Evolutionary conservation across 1,140 invertebrate species (phyloP).

Genomic region (Plodia interpunctella): DNA sequence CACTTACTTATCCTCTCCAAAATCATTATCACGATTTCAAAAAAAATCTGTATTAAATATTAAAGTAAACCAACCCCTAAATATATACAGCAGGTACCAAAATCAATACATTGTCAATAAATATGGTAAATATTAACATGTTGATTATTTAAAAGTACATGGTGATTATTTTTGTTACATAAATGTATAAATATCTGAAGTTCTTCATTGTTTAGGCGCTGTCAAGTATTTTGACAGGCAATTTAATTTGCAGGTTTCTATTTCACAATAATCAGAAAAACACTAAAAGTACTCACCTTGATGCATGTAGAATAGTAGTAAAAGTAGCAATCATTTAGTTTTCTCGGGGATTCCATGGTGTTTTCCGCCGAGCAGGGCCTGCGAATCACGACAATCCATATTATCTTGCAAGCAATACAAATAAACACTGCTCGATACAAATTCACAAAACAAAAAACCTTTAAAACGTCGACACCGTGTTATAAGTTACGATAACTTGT

Average conservation of each 20-base stretch:
- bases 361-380: conserved; percentile 52
- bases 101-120: not conserved
- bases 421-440: conserved; percentile 23
- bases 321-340: conserved; percentile 90
- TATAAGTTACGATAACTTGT: not conserved
- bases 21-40: too few species aligned
- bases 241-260: too few species aligned
- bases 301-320: conserved; percentile 90
- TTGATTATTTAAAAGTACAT: too few species aligned
- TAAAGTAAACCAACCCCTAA: not conserved
- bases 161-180: not conserved
- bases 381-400: conserved; percentile 28
- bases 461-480: conserved; percentile 22
- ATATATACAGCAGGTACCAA: not conserved
- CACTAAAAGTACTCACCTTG: conserved; percentile 77
- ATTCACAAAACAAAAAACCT: conserved; percentile 23
- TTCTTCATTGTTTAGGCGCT: too few species aligned
- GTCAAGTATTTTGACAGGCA: too few species aligned
- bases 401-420: conserved; percentile 23
- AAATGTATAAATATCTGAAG: too few species aligned
- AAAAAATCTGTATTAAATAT: too few species aligned
- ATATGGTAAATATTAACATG: not conserved
- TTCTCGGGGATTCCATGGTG: conserved; percentile 79
- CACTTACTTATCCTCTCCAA: too few species aligned
- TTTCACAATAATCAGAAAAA: too few species aligned